Base-by-base conservation (phyloP, 2,888 invertebrate species). In the Ophion costatus region DNA sequence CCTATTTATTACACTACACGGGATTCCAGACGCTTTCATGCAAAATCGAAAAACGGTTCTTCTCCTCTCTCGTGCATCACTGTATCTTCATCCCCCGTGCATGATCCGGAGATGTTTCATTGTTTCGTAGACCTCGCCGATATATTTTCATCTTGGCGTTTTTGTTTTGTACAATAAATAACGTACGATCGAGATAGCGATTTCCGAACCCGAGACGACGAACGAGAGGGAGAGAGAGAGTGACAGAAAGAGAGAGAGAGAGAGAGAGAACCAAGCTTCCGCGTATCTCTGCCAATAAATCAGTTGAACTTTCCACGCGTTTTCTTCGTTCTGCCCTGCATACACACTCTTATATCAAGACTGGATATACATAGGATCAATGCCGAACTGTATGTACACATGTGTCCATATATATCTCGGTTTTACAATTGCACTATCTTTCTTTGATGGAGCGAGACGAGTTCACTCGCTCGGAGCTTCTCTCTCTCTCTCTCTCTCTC, bases 241-340 rank as follows among this genome's bases (percentile, higher is more conserved):
- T 33, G 22, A 70, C 24, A 61, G 14, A 51, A 5, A 51, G 51
- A 51, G 14, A 51, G 14, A 51, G 67, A n/a, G 17, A 57, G 42
- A 69, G 63, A 74, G 9, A 56, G 63, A 22, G 63, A n/a, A 22
- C 56, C 51, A 61, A 67, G 63, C 61, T 38, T 73, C 24, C 78
- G 57, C 81, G 64, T 82, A 82, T 79, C 84, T 79, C 38, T 22
- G 38, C 57, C 82, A 75, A 45, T 82, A 71, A 82, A 84, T 82
- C 82, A 76, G 79, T 59, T 75, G 66, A 84, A 82, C 84, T 84
- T 85, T 85, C 83, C 73, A 73, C 80, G 80, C 56, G 59, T 85
- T 83, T 83, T 79, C 82, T 84, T 61, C 51, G 24, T 78, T 77
- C 24, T 78, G n/a, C 29, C n/a, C 56, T 45, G 69, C n/a, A 14